A percentile compares a stretch with the other conserved stretches of the same genome.
Evolutionary conservation across 2,113 vertebrate species (phyloP).

Genomic region (Phodopus roborovskii): DNA sequence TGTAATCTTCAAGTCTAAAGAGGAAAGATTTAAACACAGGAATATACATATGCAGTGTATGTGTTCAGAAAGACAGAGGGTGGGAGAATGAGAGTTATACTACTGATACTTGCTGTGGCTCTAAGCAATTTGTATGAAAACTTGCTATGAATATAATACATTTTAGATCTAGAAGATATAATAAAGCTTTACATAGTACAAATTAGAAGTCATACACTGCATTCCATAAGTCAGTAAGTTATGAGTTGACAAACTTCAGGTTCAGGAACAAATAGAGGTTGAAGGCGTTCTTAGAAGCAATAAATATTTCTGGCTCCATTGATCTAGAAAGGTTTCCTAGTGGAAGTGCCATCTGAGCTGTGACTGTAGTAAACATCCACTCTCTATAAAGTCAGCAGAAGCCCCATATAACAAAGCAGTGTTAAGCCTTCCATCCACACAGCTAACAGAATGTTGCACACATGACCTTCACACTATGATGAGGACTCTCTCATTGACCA

Average conservation of each 20-base stretch:
- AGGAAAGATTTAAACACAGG: background rate
- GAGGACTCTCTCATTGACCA: background rate
- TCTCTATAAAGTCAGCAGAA: slow-evolving; percentile 30
- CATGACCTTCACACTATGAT: background rate
- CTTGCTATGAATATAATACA: background rate
- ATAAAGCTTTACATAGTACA: background rate
- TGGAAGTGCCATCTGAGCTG: background rate
- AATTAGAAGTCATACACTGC: background rate
- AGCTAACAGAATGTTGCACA: background rate
- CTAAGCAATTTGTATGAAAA: background rate
- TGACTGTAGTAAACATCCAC: background rate
- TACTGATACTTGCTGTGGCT: background rate
- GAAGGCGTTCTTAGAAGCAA: background rate
- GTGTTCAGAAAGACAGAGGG: background rate
- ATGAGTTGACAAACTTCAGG: background rate
- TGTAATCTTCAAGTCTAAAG: slow-evolving; percentile 28
- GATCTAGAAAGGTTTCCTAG: slow-evolving; percentile 34
- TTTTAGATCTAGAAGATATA: background rate
- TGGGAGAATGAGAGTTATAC: background rate
- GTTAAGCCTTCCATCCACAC: background rate
- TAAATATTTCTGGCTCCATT: background rate
- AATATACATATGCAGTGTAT: background rate
- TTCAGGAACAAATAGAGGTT: background rate
- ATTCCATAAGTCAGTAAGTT: background rate
- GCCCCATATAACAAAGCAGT: background rate